Base-by-base conservation (phyloP, 2,888 invertebrate species). In the Nomada goodeniana region DNA sequence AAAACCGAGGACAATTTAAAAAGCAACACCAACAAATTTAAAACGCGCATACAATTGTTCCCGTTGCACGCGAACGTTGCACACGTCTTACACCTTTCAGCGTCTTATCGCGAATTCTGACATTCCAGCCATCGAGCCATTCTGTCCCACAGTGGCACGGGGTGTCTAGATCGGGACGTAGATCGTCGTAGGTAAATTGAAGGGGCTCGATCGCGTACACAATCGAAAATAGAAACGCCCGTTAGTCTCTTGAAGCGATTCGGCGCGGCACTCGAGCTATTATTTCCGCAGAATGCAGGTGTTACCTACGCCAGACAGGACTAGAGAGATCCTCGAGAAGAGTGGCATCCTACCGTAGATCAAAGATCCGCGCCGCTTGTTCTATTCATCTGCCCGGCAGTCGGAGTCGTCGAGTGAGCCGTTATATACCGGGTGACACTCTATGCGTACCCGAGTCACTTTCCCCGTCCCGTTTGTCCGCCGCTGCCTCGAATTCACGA, bases 241-340 rank as follows among this genome's bases (percentile, higher is more conserved):
- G 76, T 70, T 67, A 67, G 57, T 20, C 44, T 53, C 36, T 20
- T 20, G 23, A 77, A n/a, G 44, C 36, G 83, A 83, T 76, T 73
- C n/a, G n/a, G 44, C 29, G 57, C 68, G 44, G 29, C 64, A 76
- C 80, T 65, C 36, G 50, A 80, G 73, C 79, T 78, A 85, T 89
- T 88, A 86, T 89, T 89, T 88, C 86, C 85, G 88, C 85, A 86
- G 89, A 86, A 87, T 84, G 89, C 88, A 89, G 85, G 86, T 88
- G 89, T 88, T 83, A 72, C 77, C 75, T 75, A 75, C 59, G 76
- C 57, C 73, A 74, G 86, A 79, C 76, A 77, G 72, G 84, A 74
- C 67, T 68, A 52, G 72, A 76, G 72, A 79, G 83, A 69, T 87
- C 83, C 81, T 80, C 74, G 80, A 82, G 80, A 71, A 78, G 82